These are phyloP conservation scores for Thereva unica DNA, from an alignment of 2,888 invertebrate genomes.

Conservation along the genomic window DNA sequence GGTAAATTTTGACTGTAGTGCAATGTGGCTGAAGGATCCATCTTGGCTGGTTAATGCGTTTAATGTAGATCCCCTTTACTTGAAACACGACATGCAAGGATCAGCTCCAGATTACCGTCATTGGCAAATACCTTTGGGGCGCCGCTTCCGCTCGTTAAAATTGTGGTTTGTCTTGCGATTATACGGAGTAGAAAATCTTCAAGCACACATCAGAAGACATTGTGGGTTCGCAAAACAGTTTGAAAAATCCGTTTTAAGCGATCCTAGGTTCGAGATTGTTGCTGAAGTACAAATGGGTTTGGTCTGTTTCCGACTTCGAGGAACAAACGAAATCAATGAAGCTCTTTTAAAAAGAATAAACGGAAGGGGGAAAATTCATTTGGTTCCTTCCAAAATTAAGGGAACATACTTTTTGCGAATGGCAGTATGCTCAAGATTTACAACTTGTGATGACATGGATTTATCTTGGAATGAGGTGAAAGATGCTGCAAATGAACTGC, in stretches of 20 bases:
- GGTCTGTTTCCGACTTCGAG: constrained; percentile 94
- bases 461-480: constrained; percentile 86
- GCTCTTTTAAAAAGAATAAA: constrained; percentile 81
- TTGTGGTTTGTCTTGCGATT: constrained; percentile 93
- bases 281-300: constrained; percentile 91
- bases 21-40: constrained; percentile 94
- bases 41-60: constrained; percentile 91
- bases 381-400: constrained; percentile 87
- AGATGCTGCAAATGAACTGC: constrained; percentile 71
- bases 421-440: constrained; percentile 86
- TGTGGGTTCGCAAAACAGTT: constrained; percentile 86
- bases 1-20: constrained; percentile 98
- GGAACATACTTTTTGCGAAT: constrained; percentile 85
- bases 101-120: constrained; percentile 92
- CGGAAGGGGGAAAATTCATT: constrained; percentile 85
- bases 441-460: constrained; percentile 79
- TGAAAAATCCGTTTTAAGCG: constrained; percentile 73
- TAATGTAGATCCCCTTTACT: constrained; percentile 95
- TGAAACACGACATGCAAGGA: constrained; percentile 92
- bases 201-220: constrained; percentile 84
- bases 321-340: constrained; percentile 81
- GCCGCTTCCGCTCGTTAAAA: constrained; percentile 90
- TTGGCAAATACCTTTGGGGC: constrained; percentile 95
- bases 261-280: constrained; percentile 86
- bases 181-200: constrained; percentile 86